Evolutionary conservation across 2,113 vertebrate species (phyloP).

Genomic region (Heteronetta atricapilla): DNA sequence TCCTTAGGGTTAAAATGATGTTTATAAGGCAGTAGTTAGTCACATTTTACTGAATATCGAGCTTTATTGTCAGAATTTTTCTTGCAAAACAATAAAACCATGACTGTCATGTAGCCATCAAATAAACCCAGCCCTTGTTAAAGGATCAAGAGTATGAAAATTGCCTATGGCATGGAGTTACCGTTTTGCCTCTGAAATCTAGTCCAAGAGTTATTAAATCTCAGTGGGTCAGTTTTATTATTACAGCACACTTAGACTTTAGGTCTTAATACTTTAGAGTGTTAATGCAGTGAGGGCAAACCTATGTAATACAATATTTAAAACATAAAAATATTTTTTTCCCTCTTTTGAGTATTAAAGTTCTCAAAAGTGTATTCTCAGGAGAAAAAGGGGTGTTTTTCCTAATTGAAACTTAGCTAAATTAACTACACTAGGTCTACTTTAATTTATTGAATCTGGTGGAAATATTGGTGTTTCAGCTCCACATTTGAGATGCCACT

Average conservation of each 20-base stretch:
- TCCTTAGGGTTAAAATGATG: not conserved
- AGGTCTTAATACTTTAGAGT: not conserved
- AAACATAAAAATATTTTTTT: not conserved
- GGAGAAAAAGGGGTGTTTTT: not conserved
- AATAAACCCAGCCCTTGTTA: not conserved
- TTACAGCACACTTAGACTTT: not conserved
- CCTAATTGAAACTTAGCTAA: not conserved
- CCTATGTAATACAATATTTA: not conserved
- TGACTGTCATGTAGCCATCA: not conserved
- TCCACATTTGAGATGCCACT: not conserved
- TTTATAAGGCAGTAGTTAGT: not conserved
- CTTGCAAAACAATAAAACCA: not conserved
- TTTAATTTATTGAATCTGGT: not conserved
- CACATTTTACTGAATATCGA: not conserved
- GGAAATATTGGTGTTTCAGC: not conserved
- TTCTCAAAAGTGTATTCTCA: not conserved
- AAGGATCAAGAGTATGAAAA: not conserved
- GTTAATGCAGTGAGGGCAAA: not conserved
- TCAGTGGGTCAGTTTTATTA: not conserved
- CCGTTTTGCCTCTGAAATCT: not conserved
- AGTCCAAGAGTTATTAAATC: not conserved
- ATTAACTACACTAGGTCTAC: not conserved
- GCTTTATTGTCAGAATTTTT: not conserved
- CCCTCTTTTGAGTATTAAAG: not conserved
- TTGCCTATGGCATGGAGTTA: not conserved